Conservation (phyloP, 1,140 invertebrate genomes). For the Magallana angulata region DNA sequence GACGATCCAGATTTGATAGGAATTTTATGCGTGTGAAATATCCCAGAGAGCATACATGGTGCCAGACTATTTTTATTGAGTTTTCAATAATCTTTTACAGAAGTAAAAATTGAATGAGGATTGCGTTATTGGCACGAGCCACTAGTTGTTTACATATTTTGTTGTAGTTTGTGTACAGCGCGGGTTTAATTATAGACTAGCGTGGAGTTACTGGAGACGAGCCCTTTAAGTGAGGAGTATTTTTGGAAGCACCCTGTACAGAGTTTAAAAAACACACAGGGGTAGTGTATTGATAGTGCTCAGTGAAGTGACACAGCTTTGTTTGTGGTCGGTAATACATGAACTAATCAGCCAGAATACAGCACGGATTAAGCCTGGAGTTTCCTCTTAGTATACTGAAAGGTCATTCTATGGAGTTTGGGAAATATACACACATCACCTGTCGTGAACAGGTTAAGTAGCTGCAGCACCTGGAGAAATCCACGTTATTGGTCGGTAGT, state of each 20-base stretch:
- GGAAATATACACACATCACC: slow-evolving; percentile 6
- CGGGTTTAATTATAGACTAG: slow-evolving; percentile 20
- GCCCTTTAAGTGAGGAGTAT: slow-evolving; percentile 10
- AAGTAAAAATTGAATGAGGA: slow-evolving; percentile 32
- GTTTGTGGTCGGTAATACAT: not conserved
- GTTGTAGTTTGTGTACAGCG: not conserved
- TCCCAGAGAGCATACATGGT: not conserved
- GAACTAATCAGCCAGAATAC: not conserved
- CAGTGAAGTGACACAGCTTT: not conserved
- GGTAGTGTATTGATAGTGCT: slow-evolving; percentile 9
- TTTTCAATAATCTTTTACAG: slow-evolving; percentile 13
- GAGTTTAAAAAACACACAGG: not conserved
- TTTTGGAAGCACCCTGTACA: slow-evolving; percentile 31
- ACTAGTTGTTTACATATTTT: slow-evolving; percentile 11
- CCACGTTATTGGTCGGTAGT: not conserved
- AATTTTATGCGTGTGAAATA: not conserved
- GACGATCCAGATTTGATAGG: not conserved
- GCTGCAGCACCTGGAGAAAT: not conserved
- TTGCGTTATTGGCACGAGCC: slow-evolving; percentile 18
- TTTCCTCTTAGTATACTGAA: too few species aligned
- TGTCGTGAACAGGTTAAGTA: not conserved
- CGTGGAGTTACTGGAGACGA: not conserved
- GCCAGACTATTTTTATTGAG: slow-evolving; percentile 1
- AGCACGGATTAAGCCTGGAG: too few species aligned
- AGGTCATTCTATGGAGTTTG: not conserved